Evolutionary conservation across 1,140 invertebrate genomes (phyloP), one percentile per base, ranked within the genome.

Genomic region (Cyclina sinensis): DNA sequence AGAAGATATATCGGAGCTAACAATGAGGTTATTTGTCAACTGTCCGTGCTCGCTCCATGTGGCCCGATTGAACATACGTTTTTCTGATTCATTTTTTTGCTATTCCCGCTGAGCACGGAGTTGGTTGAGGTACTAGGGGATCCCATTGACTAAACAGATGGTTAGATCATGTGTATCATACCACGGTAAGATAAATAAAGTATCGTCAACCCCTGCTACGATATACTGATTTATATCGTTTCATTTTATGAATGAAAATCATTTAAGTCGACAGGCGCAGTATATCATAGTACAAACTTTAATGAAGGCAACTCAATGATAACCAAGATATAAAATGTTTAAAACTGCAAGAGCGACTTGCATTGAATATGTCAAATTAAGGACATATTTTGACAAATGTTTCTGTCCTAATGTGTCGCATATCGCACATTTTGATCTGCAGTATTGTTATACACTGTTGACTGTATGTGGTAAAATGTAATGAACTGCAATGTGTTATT

Each of bases 301-400:
- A 48, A 51, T 35, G 27, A 48, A 37, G 24, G 74, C 32, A 46
- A 1, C 24, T 78, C 21, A 78, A 57, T 27, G 32, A 78, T 48
- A 43, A 78, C 16, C 11, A 54, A 54, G 21, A 48, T 78, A 43
- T 48, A 30, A n/a, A 51, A 54, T 54, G 46, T 18, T 51, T 78
- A 37, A 35, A 78, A 78, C n/a, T 78, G 24, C 39, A 57, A 54
- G 21, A 48, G 43, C 39, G 46, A 21, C 43, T 48, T 54, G 46
- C 14, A 35, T 54, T 54, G 46, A 78, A 78, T 51, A 78, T 78
- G 48, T 78, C 74, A 78, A 78, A 78, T 78, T 51, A 35, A 78
- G 16, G 65, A 54, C 30, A 37, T 54, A 78, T 78, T 78, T 51
- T 78, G 74, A 54, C 74, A 16, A 51, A 78, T 54, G 43, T 48